Evolutionary conservation across 2,113 vertebrate genomes (phyloP).

Genomic region (Alouatta palliata): DNA sequence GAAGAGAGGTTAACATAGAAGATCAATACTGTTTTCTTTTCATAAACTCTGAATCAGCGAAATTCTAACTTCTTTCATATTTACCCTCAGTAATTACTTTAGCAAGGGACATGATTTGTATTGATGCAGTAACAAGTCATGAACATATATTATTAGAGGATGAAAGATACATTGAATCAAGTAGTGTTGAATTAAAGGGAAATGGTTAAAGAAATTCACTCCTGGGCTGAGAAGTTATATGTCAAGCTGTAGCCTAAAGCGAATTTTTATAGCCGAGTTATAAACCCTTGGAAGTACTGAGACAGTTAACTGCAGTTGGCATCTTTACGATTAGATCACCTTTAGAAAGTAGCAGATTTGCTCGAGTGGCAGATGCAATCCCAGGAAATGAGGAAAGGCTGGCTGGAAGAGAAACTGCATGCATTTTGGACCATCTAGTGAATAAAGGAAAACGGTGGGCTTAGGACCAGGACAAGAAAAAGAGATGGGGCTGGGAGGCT

Average conservation of each 20-base stretch:
- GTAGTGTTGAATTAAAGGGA: constrained; percentile 49
- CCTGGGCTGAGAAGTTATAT: constrained; percentile 64
- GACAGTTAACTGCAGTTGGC: constrained; percentile 66
- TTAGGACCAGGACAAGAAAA: not conserved
- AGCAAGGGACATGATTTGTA: constrained; percentile 29
- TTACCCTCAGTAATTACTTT: constrained; percentile 52
- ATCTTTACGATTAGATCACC: constrained; percentile 69
- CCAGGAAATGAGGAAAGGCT: not conserved
- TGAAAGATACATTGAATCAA: constrained; percentile 59
- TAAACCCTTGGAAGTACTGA: constrained; percentile 73
- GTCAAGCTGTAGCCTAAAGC: constrained; percentile 68
- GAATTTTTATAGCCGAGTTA: constrained; percentile 77
- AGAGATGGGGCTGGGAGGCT: not conserved
- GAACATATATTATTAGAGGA: constrained; percentile 48
- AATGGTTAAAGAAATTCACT: constrained; percentile 61
- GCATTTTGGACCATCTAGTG: not conserved
- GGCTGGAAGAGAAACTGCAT: not conserved
- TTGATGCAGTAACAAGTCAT: constrained; percentile 9
- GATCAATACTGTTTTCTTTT: constrained; percentile 24
- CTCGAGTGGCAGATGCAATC: not conserved
- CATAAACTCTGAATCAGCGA: not conserved
- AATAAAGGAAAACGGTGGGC: not conserved
- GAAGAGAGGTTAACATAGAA: not conserved
- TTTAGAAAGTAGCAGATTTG: constrained; percentile 43
- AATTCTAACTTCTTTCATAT: constrained; percentile 35